These are phyloP conservation scores for Diogma glabrata DNA, from an alignment of 2,888 invertebrate species.

Conservation along the genomic window DNA sequence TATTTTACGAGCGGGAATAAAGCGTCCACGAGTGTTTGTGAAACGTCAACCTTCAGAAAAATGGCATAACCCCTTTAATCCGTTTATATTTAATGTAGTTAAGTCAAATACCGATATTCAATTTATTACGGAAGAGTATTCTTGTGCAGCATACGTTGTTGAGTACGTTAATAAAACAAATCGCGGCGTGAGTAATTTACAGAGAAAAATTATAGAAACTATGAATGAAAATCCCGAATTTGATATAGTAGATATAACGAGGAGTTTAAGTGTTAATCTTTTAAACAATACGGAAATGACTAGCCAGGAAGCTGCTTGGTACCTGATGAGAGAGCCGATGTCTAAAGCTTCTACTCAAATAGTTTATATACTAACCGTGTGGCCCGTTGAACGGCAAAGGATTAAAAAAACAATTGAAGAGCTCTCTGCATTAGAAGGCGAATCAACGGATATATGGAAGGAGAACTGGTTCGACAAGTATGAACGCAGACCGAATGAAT, in stretches of 20 bases:
- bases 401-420: too few species aligned
- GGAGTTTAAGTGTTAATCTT: conserved; percentile 25
- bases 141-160: not conserved
- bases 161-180: not conserved
- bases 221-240: not conserved
- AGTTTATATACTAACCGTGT: too few species aligned
- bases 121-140: not conserved
- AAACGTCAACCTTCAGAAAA: not conserved
- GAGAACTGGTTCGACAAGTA: not conserved
- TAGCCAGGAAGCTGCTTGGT: conserved; percentile 36
- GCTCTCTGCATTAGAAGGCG: not conserved
- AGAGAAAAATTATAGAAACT: not conserved
- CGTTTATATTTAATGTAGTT: not conserved
- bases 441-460: not conserved
- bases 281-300: conserved; percentile 29
- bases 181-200: not conserved
- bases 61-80: not conserved
- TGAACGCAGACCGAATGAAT: not conserved
- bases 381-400: too few species aligned
- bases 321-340: conserved; percentile 34
- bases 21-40: not conserved
- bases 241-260: too few species aligned
- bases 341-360: too few species aligned
- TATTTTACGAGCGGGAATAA: too few species aligned
- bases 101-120: not conserved